Percentiles rank a stretch among this genome's conserved stretches.
Conservation (phyloP, 92 coral and sea anemone genomes). For the Bergia sp. region DNA sequence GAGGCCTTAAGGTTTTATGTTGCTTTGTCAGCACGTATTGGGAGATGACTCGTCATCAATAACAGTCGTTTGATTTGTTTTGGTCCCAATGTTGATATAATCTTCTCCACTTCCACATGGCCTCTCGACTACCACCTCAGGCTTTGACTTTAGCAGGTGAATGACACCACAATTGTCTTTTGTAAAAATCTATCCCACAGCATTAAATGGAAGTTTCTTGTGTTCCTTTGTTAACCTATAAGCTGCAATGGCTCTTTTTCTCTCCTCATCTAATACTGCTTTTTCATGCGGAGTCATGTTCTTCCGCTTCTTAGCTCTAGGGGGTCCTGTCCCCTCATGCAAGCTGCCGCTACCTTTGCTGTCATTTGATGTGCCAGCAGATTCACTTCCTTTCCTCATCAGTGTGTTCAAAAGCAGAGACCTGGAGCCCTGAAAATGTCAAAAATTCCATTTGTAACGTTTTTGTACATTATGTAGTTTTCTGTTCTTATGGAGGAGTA, state of each 20-base stretch:
- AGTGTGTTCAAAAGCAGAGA: conserved; percentile 59
- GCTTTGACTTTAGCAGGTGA: not conserved
- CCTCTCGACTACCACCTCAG: not conserved
- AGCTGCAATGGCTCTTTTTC: conserved; percentile 71
- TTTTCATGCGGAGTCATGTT: conserved; percentile 83
- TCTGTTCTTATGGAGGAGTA: not conserved
- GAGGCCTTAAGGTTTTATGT: not conserved
- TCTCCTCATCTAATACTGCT: conserved; percentile 70
- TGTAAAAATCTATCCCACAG: not conserved
- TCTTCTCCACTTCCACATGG: not conserved
- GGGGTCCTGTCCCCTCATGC: conserved; percentile 7
- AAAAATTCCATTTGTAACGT: not conserved
- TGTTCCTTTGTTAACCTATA: conserved; percentile 73
- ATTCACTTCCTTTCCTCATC: conserved; percentile 27
- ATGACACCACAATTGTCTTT: not conserved
- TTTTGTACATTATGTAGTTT: not conserved
- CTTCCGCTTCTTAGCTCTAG: conserved; percentile 80
- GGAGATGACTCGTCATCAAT: not conserved
- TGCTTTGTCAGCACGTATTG: not conserved
- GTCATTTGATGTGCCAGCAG: conserved; percentile 6
- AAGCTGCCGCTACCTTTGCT: conserved; percentile 21
- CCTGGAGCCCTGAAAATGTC: conserved; percentile 56
- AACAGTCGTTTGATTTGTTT: not conserved
- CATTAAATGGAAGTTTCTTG: conserved; percentile 2
- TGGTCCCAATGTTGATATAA: not conserved